Conservation (phyloP, 2,888 invertebrate genomes). For the Ennomos quercinarius region DNA sequence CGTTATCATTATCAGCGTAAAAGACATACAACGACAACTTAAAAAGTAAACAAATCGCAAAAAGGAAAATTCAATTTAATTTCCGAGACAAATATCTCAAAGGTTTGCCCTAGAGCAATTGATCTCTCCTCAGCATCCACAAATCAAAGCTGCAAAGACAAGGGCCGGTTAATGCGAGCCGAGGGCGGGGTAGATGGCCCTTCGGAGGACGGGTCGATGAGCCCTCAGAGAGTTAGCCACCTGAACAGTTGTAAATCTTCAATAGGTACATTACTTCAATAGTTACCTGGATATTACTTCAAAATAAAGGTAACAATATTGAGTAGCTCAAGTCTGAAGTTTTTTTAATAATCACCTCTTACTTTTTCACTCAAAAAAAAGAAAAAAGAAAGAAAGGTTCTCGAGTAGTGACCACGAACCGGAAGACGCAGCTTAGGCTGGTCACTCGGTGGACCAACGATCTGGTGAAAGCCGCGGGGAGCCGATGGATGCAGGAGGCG, state of each 20-base stretch:
- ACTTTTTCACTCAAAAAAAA: no score
- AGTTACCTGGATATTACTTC: slow-evolving; percentile 6
- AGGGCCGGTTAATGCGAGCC: slow-evolving; percentile 71
- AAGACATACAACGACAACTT: no score
- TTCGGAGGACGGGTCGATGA: slow-evolving; percentile 37
- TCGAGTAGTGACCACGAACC: no score
- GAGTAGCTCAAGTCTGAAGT: background rate
- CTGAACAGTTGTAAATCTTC: slow-evolving; percentile 42
- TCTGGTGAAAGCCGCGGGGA: no score
- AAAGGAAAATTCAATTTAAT: slow-evolving; percentile 45
- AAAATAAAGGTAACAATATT: background rate
- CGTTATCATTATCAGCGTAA: no score
- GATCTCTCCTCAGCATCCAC: slow-evolving; percentile 68
- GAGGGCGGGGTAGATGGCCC: slow-evolving; percentile 57
- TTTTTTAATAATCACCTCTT: no score
- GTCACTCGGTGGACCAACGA: no score
- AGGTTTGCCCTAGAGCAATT: slow-evolving; percentile 61
- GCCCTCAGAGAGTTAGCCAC: slow-evolving; percentile 41
- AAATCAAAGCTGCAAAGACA: slow-evolving; percentile 76
- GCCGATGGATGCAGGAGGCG: no score
- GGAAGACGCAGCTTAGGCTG: no score
- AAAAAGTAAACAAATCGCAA: slow-evolving; percentile 32
- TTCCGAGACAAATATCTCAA: slow-evolving; percentile 36
- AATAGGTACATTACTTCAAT: slow-evolving; percentile 1
- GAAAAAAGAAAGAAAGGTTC: no score